phyloP scores from a whole-genome alignment of 1,140 invertebrate genomes.

The Scaptomyza pallida region DNA sequence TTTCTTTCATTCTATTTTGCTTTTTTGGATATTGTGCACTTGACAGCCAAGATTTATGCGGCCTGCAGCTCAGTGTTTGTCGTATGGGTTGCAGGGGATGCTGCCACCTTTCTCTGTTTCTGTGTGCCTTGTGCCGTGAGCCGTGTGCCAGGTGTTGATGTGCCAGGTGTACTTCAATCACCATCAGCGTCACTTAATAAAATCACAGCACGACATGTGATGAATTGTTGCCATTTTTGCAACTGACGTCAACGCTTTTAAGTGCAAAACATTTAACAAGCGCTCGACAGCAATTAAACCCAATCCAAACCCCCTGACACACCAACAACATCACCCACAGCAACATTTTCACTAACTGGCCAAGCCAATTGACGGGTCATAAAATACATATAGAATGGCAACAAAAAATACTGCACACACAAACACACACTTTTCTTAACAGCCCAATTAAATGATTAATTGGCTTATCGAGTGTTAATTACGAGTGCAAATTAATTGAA shows the following conservation, averaged over 20 bases:
- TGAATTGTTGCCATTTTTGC: slow-evolving; percentile 70
- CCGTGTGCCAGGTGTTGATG: slow-evolving; percentile 67
- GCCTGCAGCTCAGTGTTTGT: slow-evolving; percentile 25
- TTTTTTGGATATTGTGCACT: slow-evolving; percentile 32
- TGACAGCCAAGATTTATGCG: slow-evolving; percentile 72
- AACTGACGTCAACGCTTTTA: slow-evolving; percentile 48
- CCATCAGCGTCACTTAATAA: slow-evolving; percentile 80
- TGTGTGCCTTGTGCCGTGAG: background rate
- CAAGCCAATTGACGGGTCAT: slow-evolving; percentile 23
- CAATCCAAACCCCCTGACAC: slow-evolving; percentile 20
- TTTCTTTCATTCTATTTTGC: background rate
- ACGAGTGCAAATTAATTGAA: background rate
- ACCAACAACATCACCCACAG: too few species aligned
- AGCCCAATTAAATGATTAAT: slow-evolving; percentile 4
- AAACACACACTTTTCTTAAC: slow-evolving; percentile 1
- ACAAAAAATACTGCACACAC: slow-evolving; percentile 1
- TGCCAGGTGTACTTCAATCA: slow-evolving; percentile 76
- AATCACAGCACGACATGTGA: slow-evolving; percentile 73
- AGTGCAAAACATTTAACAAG: slow-evolving; percentile 64
- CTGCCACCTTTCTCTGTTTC: background rate
- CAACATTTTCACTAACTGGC: background rate
- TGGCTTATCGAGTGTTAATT: slow-evolving; percentile 5
- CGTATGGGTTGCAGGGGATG: background rate
- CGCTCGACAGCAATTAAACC: slow-evolving; percentile 46
- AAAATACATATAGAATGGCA: background rate